These are phyloP conservation scores for Erythrocebus patas DNA, from an alignment of 2,113 vertebrate genomes.

Conservation along the genomic window DNA sequence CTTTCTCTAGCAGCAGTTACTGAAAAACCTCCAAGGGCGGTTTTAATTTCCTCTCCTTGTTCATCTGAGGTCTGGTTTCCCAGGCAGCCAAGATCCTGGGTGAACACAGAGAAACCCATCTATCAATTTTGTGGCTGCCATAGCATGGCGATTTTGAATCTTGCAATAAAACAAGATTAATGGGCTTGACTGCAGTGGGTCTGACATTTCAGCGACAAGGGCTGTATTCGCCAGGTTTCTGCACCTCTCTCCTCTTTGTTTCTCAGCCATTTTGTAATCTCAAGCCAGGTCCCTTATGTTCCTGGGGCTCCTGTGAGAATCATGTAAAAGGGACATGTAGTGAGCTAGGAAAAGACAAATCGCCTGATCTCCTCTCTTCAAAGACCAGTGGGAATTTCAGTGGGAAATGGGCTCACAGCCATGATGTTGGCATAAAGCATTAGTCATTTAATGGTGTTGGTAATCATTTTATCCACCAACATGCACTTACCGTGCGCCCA, in stretches of 20 bases:
- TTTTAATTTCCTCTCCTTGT: conserved; percentile 55
- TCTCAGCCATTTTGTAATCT: not conserved
- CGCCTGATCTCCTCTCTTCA: not conserved
- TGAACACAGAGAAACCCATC: conserved; percentile 32
- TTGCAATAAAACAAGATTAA: conserved; percentile 64
- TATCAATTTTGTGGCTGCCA: conserved; percentile 51
- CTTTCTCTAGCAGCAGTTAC: not conserved
- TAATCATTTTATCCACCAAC: not conserved
- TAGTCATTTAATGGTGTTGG: not conserved
- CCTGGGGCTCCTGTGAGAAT: not conserved
- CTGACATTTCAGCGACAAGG: conserved; percentile 19
- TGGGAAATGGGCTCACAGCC: not conserved
- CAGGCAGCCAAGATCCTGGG: conserved; percentile 43
- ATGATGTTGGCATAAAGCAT: not conserved
- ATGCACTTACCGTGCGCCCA: not conserved
- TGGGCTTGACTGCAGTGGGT: conserved; percentile 26
- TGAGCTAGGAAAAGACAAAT: not conserved
- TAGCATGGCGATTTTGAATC: conserved; percentile 25
- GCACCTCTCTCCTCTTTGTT: not conserved
- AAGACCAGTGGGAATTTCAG: not conserved
- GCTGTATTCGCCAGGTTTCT: not conserved
- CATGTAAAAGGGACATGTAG: not conserved
- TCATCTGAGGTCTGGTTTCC: conserved; percentile 42
- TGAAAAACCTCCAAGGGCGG: not conserved
- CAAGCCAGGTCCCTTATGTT: not conserved